A percentile compares a stretch with the other conserved stretches of the same genome.
Conservation (phyloP, 2,888 invertebrate species). For the Tachina lurida region DNA sequence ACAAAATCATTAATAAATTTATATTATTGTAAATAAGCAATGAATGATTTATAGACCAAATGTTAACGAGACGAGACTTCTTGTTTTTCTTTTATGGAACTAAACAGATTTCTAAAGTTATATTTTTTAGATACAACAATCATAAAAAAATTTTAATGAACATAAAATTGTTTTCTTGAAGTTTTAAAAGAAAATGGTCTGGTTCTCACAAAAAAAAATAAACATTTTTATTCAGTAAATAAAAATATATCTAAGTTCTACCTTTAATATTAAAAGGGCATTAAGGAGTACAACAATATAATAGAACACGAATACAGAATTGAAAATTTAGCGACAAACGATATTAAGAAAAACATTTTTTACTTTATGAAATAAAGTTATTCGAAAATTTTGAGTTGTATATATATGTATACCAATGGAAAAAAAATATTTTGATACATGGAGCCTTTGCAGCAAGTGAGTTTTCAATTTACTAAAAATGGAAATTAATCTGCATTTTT, state of each 20-base stretch:
- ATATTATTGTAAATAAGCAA: constrained; percentile 23
- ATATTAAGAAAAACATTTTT: background rate
- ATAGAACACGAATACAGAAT: background rate
- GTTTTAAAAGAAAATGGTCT: constrained; percentile 37
- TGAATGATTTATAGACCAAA: constrained; percentile 49
- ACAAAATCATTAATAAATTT: constrained; percentile 31
- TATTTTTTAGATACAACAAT: background rate
- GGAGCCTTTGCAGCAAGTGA: too few relatives aligned
- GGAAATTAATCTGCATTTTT: too few relatives aligned
- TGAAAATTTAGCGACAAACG: background rate
- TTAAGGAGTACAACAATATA: background rate
- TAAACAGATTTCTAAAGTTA: background rate
- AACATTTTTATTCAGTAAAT: constrained; percentile 31
- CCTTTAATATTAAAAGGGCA: constrained; percentile 6
- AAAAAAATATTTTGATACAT: too few relatives aligned
- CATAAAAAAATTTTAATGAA: background rate
- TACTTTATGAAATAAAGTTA: background rate
- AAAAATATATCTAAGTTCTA: constrained; percentile 37
- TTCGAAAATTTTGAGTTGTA: background rate
- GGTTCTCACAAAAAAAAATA: constrained; percentile 49
- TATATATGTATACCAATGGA: too few relatives aligned
- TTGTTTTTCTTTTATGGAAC: background rate
- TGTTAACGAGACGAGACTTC: constrained; percentile 50
- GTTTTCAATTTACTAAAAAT: too few relatives aligned
- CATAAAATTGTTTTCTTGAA: constrained; percentile 28